Conservation (phyloP, 2,797 vertebrate species). For the Myotis daubentonii region DNA sequence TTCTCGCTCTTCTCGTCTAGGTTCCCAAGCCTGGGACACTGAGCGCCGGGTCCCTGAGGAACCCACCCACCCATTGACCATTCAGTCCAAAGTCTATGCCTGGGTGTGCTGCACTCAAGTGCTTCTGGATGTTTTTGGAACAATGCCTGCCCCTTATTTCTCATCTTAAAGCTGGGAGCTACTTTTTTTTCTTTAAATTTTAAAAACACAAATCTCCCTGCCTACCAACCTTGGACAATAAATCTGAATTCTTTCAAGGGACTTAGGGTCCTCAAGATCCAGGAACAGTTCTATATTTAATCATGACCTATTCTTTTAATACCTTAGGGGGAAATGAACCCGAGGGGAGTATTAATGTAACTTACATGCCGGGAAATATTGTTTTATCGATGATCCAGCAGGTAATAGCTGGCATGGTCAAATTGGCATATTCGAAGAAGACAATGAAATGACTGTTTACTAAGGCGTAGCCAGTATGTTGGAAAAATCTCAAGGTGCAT, state of each 20-base stretch:
- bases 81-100: neutral
- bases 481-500: neutral
- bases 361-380: neutral
- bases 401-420: neutral
- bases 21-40: neutral
- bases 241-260: neutral
- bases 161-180: neutral
- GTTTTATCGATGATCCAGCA: neutral
- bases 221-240: neutral
- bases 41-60: neutral
- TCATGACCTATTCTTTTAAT: neutral
- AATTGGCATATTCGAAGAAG: neutral
- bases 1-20: neutral
- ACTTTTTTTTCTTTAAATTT: constrained; percentile 3
- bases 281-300: neutral
- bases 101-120: neutral
- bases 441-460: neutral
- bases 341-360: neutral
- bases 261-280: neutral
- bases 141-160: neutral
- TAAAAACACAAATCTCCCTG: neutral
- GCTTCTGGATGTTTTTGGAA: neutral
- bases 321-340: neutral
- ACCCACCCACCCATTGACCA: no score
- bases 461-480: neutral